These are phyloP conservation scores for Phyllopteryx taeniolatus DNA, from an alignment of 2,113 vertebrate species.

Conservation along the genomic window DNA sequence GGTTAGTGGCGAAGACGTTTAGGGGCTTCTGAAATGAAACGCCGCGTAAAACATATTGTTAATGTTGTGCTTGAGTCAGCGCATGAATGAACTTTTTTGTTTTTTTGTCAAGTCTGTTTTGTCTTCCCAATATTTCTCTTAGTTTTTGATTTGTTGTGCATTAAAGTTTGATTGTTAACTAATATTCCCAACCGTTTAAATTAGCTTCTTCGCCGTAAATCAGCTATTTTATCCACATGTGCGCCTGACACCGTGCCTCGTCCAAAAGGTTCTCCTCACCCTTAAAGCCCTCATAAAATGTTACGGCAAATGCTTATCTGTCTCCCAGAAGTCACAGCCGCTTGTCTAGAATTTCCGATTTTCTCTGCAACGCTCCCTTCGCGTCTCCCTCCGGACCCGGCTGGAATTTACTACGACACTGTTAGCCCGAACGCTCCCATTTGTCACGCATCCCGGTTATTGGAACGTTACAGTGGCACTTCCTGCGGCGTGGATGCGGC, in stretches of 20 bases:
- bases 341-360: constrained; percentile 43
- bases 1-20: background rate
- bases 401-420: constrained; percentile 55
- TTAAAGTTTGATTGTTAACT: constrained; percentile 6
- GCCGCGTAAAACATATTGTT: background rate
- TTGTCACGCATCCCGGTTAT: constrained; percentile 64
- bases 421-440: constrained; percentile 46
- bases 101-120: background rate
- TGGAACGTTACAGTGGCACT: constrained; percentile 58
- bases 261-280: constrained; percentile 7
- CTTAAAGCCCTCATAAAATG: constrained; percentile 21
- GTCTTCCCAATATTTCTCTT: background rate
- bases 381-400: constrained; percentile 49
- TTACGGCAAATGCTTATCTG: constrained; percentile 28
- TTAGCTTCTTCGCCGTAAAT: constrained; percentile 2
- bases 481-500: constrained; percentile 70
- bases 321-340: constrained; percentile 36
- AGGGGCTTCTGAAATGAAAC: constrained; percentile 3
- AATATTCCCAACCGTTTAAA: constrained; percentile 14
- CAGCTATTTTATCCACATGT: constrained; percentile 17
- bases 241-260: constrained; percentile 6
- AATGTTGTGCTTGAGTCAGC: background rate
- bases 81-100: background rate
- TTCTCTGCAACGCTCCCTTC: constrained; percentile 38
- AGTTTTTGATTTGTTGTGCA: background rate